Evolutionary conservation across 2,797 vertebrate species (phyloP).

Genomic region (Pangasius mekongensis): DNA sequence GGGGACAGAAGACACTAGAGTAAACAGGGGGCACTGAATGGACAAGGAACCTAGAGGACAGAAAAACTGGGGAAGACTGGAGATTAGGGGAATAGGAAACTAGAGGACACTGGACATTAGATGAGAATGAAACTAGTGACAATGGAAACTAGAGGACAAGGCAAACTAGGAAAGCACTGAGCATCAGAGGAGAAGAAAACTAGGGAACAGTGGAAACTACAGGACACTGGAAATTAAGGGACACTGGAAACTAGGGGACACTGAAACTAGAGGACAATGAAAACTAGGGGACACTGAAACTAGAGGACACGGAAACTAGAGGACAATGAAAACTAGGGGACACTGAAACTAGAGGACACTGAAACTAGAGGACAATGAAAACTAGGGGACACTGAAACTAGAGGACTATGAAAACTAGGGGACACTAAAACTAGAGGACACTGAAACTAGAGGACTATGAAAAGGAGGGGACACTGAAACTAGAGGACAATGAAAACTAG

Average conservation of each 20-base stretch:
- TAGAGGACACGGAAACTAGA: not conserved
- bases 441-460: not conserved
- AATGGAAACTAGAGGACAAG: not conserved
- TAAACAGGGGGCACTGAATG: not conserved
- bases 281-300: not conserved
- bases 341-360: too few relatives aligned
- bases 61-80: not conserved
- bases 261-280: not conserved
- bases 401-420: not conserved
- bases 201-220: not conserved
- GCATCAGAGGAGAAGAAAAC: not conserved
- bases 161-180: too few relatives aligned
- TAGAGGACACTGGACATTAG: not conserved
- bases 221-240: not conserved
- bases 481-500: not conserved
- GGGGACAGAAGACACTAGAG: not conserved
- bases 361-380: not conserved
- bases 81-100: not conserved
- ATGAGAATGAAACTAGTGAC: too few relatives aligned
- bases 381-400: not conserved
- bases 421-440: not conserved
- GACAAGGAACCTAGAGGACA: not conserved
- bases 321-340: too few relatives aligned
- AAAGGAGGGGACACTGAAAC: not conserved
- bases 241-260: not conserved